phyloP scores from a whole-genome alignment of 2,888 invertebrate species.

The Cabera pusaria region DNA sequence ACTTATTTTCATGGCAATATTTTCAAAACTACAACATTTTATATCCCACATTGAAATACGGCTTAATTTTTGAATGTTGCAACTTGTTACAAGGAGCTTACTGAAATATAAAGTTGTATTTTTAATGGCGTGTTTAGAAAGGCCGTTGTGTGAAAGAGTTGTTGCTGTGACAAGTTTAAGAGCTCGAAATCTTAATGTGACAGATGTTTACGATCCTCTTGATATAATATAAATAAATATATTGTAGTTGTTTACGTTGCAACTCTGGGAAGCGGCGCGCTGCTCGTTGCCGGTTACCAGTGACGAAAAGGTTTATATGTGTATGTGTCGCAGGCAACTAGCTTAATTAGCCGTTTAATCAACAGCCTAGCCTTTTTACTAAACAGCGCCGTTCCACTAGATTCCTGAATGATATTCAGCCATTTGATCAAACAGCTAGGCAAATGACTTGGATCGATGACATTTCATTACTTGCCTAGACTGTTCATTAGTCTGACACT shows the following conservation, averaged over 20 bases:
- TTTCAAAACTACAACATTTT: slow-evolving; percentile 23
- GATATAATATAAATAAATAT: slow-evolving; percentile 66
- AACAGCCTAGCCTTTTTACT: no score
- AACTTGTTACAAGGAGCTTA: slow-evolving; percentile 16
- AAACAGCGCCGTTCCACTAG: no score
- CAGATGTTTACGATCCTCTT: slow-evolving; percentile 60
- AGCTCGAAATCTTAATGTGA: slow-evolving; percentile 55
- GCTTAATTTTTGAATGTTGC: slow-evolving; percentile 14
- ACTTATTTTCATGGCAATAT: slow-evolving; percentile 27
- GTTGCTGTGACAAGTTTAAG: slow-evolving; percentile 46
- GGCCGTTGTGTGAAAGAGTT: slow-evolving; percentile 22
- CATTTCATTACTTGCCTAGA: no score
- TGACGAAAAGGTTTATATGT: no score
- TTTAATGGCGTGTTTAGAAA: slow-evolving; percentile 19
- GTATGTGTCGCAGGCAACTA: no score
- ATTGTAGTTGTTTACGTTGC: slow-evolving; percentile 58
- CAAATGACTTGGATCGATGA: no score
- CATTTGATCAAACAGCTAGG: no score
- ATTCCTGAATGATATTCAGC: no score
- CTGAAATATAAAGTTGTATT: slow-evolving; percentile 14
- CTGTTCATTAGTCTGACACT: no score
- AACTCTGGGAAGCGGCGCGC: slow-evolving; percentile 44
- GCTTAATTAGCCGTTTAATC: no score
- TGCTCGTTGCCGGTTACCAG: no score
- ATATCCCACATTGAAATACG: slow-evolving; percentile 10